Conservation (phyloP, 2,113 vertebrate species). For the Aspiorhynchus laticeps region DNA sequence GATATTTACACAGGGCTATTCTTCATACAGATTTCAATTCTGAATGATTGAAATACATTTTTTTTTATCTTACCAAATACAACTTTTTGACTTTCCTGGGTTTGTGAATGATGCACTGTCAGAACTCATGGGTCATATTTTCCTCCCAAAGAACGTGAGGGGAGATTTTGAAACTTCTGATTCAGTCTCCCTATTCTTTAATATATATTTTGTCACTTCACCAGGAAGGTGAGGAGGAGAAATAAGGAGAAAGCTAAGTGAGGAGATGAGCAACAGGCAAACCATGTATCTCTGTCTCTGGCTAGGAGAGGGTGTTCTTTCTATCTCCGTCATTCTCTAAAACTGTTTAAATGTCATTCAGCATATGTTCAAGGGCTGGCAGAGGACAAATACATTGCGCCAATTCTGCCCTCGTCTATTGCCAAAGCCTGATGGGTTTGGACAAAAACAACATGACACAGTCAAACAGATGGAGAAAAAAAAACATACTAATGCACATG, state of each 20-base stretch:
- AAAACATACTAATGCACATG: background rate
- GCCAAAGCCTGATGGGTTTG: conserved; percentile 7
- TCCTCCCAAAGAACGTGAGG: background rate
- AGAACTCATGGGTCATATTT: background rate
- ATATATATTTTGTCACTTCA: background rate
- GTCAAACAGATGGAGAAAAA: background rate
- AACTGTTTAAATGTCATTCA: background rate
- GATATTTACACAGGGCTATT: background rate
- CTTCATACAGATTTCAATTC: background rate
- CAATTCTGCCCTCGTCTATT: background rate
- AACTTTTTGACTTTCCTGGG: background rate
- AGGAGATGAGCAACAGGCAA: background rate
- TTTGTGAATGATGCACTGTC: background rate
- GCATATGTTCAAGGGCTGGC: background rate
- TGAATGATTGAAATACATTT: background rate
- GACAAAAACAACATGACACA: background rate
- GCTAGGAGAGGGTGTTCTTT: background rate
- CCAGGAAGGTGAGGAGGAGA: background rate
- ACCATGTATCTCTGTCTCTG: background rate
- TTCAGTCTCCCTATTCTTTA: background rate
- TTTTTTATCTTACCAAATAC: background rate
- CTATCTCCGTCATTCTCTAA: background rate
- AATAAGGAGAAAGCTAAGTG: background rate
- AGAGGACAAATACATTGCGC: background rate
- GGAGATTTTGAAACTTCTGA: background rate